phyloP scores from a whole-genome alignment of 2,888 invertebrate genomes.

The Marasmarcha lunaedactyla region DNA sequence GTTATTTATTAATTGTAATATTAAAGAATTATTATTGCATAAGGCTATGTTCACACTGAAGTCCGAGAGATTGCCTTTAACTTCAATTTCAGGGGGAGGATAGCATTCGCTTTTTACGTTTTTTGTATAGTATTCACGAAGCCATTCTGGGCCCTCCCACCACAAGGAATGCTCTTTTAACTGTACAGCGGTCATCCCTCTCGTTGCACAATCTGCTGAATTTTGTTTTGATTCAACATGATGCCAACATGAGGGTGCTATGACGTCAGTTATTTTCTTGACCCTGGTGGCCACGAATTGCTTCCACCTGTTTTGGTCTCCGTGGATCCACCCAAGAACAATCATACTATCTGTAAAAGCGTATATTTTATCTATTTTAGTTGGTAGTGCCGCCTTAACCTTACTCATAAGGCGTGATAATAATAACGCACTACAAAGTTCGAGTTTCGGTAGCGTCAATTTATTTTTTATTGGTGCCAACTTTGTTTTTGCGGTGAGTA shows the following conservation, averaged over 20 bases:
- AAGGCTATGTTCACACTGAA: not conserved
- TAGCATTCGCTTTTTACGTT: not conserved
- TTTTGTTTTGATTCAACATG: slow-evolving; percentile 14
- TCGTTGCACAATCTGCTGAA: slow-evolving; percentile 14
- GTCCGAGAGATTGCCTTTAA: not conserved
- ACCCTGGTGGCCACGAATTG: slow-evolving; percentile 10
- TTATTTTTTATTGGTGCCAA: not conserved
- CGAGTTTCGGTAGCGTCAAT: not conserved
- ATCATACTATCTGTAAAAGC: slow-evolving; percentile 11
- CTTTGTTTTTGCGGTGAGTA: not conserved
- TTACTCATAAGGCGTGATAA: slow-evolving; percentile 1
- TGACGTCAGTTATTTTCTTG: slow-evolving; percentile 6
- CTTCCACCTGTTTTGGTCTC: slow-evolving; percentile 8
- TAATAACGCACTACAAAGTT: not conserved
- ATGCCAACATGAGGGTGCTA: slow-evolving; percentile 11
- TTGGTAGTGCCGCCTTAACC: not conserved
- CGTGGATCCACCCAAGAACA: slow-evolving; percentile 12
- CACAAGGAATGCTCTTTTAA: not conserved
- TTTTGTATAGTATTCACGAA: not conserved
- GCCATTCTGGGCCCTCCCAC: not conserved
- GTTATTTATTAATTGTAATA: not conserved
- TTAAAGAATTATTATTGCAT: not conserved
- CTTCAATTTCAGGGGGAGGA: not conserved
- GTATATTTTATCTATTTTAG: slow-evolving; percentile 3
- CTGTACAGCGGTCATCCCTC: not conserved